Percentiles rank a stretch among this genome's conserved stretches.
Evolutionary conservation across 2,113 vertebrate species (phyloP).

Genomic region (Macquaria australasica): DNA sequence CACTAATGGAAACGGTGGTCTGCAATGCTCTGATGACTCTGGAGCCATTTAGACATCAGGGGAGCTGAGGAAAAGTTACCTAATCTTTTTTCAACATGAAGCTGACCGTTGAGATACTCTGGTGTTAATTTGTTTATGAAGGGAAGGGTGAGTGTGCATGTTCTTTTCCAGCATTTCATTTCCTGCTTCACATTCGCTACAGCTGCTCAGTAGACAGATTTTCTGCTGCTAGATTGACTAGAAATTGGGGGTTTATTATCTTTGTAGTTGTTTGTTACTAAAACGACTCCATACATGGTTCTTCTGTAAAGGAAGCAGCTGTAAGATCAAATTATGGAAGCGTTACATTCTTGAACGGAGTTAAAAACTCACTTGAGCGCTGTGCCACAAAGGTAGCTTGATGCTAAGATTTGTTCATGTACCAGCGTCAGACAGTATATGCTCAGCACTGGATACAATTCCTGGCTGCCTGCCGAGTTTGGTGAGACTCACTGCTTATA

Average conservation of each 20-base stretch:
- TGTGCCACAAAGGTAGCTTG: neutral
- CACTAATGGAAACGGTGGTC: slow-evolving; percentile 27
- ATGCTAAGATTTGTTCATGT: neutral
- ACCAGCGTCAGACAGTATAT: neutral
- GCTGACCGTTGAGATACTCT: neutral
- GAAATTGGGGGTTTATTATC: neutral
- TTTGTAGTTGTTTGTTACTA: neutral
- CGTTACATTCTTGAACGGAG: neutral
- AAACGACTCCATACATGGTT: neutral
- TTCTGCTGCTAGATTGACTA: neutral
- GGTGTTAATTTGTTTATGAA: slow-evolving; percentile 30
- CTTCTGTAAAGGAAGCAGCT: neutral
- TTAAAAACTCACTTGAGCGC: neutral
- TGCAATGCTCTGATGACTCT: slow-evolving; percentile 26
- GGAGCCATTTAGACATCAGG: slow-evolving; percentile 7
- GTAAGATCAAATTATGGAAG: neutral
- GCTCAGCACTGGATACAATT: neutral
- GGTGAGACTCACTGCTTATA: neutral
- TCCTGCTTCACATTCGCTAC: neutral
- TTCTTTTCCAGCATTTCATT: slow-evolving; percentile 2
- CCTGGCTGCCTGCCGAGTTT: neutral
- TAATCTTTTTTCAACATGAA: slow-evolving; percentile 28
- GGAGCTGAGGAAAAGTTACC: slow-evolving; percentile 29
- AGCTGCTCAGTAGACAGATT: neutral
- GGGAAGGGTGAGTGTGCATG: slow-evolving; percentile 4